phyloP scores from a whole-genome alignment of 2,888 invertebrate species.

The Andricus quercusramuli region DNA sequence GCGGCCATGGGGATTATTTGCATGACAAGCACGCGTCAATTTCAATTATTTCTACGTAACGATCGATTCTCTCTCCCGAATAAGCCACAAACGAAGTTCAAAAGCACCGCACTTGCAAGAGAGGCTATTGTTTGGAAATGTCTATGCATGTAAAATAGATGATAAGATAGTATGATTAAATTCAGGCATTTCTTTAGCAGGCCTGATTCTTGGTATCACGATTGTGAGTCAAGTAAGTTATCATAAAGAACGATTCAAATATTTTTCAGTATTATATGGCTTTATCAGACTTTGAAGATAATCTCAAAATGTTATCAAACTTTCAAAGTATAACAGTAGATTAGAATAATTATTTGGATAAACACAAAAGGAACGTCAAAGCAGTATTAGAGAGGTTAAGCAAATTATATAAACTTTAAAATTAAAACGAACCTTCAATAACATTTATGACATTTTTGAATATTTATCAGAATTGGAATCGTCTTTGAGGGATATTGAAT shows the following conservation, averaged over 20 bases:
- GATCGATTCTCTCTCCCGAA: constrained; percentile 30
- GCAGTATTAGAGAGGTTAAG: too few relatives aligned
- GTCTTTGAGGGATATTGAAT: too few relatives aligned
- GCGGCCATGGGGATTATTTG: constrained; percentile 34
- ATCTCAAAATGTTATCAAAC: background rate
- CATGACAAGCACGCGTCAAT: constrained; percentile 38
- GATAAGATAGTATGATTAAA: background rate
- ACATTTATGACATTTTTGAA: too few relatives aligned
- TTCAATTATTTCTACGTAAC: constrained; percentile 39
- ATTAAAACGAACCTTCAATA: too few relatives aligned
- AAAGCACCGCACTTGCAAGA: constrained; percentile 1
- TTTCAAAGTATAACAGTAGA: too few relatives aligned
- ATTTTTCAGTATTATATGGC: background rate
- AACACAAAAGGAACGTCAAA: too few relatives aligned
- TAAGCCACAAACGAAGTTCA: constrained; percentile 23
- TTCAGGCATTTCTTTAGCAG: background rate
- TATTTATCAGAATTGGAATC: too few relatives aligned
- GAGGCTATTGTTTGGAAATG: background rate
- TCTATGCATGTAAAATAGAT: background rate
- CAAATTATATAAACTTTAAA: too few relatives aligned
- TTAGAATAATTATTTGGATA: too few relatives aligned
- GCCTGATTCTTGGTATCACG: background rate
- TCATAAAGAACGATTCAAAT: background rate
- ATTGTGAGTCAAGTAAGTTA: too few relatives aligned
- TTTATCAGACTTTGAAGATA: background rate